Evolutionary conservation across 2,113 vertebrate species (phyloP).

Genomic region (pig (Sus scrofa)): T2T-Sscrofa CM000812.6:230411501-230412000

Average conservation of each 20-base stretch:
- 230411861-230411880: neutral
- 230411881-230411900: neutral
- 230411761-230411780: no score
- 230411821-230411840: no score
- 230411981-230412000: neutral
- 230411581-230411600: neutral
- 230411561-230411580: neutral
- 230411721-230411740: no score
- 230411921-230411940: neutral
- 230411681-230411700: no score
- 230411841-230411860: no score
- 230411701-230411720: no score
- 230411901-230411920: neutral
- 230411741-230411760: no score
- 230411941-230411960: neutral
- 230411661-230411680: no score
- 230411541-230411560: neutral
- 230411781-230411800: no score
- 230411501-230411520: neutral
- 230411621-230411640: no score
- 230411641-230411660: no score
- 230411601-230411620: neutral
- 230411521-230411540: neutral
- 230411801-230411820: no score
- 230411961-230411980: neutral